Evolutionary conservation across 2,113 vertebrate genomes (phyloP).

Genomic region (Pseudopodoces humilis): DNA sequence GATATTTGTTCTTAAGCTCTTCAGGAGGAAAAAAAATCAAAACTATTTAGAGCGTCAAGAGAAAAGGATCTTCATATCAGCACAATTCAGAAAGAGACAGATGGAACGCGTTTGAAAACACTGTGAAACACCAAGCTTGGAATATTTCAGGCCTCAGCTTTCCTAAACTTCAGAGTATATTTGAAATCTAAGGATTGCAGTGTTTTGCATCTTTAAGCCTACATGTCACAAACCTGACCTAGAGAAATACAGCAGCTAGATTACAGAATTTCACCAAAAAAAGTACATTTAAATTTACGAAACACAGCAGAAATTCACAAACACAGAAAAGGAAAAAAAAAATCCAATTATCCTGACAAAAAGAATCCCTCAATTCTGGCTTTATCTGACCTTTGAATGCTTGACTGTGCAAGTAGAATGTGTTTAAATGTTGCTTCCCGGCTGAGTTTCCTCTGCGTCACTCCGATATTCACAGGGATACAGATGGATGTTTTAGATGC

Average conservation of each 20-base stretch:
- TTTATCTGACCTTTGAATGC: conserved; percentile 29
- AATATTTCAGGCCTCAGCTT: background rate
- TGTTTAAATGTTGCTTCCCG: conserved; percentile 15
- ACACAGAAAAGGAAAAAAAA: background rate
- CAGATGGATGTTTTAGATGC: conserved; percentile 33
- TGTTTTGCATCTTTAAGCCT: background rate
- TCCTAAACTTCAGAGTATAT: background rate
- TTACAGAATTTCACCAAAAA: background rate
- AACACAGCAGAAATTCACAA: background rate
- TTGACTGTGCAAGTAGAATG: background rate
- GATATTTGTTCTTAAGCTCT: background rate
- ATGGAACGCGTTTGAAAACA: background rate
- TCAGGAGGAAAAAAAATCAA: background rate
- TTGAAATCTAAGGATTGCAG: background rate
- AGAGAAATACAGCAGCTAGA: background rate
- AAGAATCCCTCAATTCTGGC: background rate
- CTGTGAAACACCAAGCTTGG: background rate
- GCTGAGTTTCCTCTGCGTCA: background rate
- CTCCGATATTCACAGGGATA: background rate
- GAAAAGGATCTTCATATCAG: background rate
- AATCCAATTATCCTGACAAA: background rate
- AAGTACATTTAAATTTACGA: accelerated
- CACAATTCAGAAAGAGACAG: background rate
- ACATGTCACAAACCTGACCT: background rate
- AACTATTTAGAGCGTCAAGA: background rate